Percentiles rank a stretch among this genome's conserved stretches.
Evolutionary conservation across 2,797 vertebrate species (phyloP).

Genomic region (Trichosurus vulpecula): DNA sequence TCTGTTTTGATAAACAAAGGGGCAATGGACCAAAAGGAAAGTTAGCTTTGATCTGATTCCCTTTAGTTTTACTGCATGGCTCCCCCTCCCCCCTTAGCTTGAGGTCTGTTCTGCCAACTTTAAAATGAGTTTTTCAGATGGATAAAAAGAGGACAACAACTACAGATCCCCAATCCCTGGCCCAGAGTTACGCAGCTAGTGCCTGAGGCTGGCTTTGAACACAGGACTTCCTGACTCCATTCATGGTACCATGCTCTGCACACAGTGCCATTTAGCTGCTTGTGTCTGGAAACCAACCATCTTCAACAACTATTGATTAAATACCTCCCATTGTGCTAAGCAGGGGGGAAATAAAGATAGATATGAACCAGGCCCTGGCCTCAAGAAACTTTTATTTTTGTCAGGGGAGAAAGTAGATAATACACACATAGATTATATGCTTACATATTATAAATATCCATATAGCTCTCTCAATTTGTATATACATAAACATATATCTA

Average conservation of each 20-base stretch:
- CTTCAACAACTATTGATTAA: not conserved
- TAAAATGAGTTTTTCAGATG: not conserved
- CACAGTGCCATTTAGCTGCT: not conserved
- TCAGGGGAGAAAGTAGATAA: not conserved
- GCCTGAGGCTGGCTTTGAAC: too few species aligned
- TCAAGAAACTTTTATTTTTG: not conserved
- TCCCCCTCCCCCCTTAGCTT: not conserved
- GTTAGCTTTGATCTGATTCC: conserved; percentile 32
- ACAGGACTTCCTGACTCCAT: too few species aligned
- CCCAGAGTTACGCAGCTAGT: too few species aligned
- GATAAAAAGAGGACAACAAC: not conserved
- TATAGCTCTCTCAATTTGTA: too few species aligned
- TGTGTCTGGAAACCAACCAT: not conserved
- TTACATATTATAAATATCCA: too few species aligned
- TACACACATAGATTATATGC: too few species aligned
- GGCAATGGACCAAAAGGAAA: conserved; percentile 34
- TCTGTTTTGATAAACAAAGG: conserved; percentile 65
- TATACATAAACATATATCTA: too few species aligned
- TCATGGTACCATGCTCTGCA: too few species aligned
- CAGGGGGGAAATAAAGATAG: not conserved
- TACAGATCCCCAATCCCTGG: not conserved
- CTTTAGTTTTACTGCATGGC: not conserved
- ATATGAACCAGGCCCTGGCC: not conserved
- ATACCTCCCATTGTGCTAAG: not conserved
- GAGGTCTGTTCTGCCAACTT: not conserved